Evolutionary conservation across 1,140 invertebrate genomes (phyloP).

Genomic region (Neodiprion pinetum): DNA sequence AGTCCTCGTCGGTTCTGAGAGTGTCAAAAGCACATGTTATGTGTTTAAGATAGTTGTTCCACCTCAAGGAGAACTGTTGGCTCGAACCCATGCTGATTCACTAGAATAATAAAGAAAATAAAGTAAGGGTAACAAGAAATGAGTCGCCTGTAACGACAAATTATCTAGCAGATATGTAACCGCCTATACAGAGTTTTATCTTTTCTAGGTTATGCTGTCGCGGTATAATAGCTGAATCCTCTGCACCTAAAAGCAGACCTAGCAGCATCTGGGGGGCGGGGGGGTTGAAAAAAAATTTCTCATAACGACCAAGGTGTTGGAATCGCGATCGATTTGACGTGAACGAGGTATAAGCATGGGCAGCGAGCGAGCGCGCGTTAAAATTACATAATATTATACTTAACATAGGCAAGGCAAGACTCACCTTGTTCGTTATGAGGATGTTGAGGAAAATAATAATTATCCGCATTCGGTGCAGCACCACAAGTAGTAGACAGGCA

Average conservation of each 20-base stretch:
- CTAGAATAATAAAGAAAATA: slow-evolving; percentile 33
- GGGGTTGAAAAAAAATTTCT: no score
- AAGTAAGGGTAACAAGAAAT: slow-evolving; percentile 6
- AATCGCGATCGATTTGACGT: no score
- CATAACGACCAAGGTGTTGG: no score
- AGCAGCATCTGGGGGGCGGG: slow-evolving; percentile 2
- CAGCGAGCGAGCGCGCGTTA: no score
- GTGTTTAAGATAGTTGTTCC: slow-evolving; percentile 80
- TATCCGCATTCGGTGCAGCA: not conserved
- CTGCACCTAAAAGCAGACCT: slow-evolving; percentile 16
- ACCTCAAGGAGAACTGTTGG: slow-evolving; percentile 78
- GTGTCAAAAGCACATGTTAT: slow-evolving; percentile 80
- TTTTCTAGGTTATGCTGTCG: slow-evolving; percentile 4
- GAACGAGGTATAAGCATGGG: no score
- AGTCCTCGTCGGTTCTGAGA: slow-evolving; percentile 77
- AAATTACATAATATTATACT: no score
- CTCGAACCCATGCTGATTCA: slow-evolving; percentile 60
- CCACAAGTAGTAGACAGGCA: no score
- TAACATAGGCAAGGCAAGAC: not conserved
- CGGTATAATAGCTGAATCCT: not conserved
- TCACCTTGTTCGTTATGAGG: not conserved
- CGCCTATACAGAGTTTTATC: slow-evolving; percentile 13
- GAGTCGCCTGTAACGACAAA: not conserved
- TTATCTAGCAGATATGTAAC: not conserved
- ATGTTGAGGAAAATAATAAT: not conserved